Percentiles rank a stretch among this genome's conserved stretches.
These are phyloP conservation scores for Agrochola lychnidis DNA, from an alignment of 2,888 invertebrate genomes.

Conservation along the genomic window DNA sequence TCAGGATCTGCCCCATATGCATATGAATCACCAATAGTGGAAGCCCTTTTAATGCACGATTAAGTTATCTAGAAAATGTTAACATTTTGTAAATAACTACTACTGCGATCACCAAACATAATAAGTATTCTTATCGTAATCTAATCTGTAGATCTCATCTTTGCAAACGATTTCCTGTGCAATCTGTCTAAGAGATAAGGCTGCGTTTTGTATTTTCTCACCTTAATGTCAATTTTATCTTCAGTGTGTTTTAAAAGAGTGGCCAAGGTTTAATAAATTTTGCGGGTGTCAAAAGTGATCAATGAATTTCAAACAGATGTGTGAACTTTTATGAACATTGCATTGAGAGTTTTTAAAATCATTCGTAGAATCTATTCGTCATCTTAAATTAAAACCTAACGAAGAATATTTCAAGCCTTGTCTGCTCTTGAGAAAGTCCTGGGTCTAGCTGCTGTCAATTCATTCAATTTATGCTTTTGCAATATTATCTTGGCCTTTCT, in stretches of 20 bases:
- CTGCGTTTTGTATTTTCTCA: conserved; percentile 7
- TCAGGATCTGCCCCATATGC: background rate
- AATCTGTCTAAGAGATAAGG: conserved; percentile 1
- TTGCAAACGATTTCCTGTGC: conserved; percentile 8
- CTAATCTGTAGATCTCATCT: conserved; percentile 29
- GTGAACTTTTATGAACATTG: background rate
- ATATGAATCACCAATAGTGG: too few relatives aligned
- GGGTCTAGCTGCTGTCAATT: conserved; percentile 7
- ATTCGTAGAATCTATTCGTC: background rate
- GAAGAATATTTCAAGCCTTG: background rate
- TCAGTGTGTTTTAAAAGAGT: background rate
- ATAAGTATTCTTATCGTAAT: conserved; percentile 9
- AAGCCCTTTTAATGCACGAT: background rate
- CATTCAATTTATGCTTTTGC: conserved; percentile 8
- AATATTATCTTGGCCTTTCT: conserved; percentile 33
- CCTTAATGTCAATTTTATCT: conserved; percentile 10
- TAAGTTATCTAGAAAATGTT: background rate
- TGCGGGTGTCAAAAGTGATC: background rate
- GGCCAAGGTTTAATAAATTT: background rate
- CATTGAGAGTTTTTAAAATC: background rate
- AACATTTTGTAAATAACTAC: too few relatives aligned
- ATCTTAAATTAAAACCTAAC: background rate
- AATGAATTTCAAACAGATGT: background rate
- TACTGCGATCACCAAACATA: background rate
- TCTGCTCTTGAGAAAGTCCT: conserved; percentile 28